A percentile compares a stretch with the other conserved stretches of the same genome.
phyloP scores from a whole-genome alignment of 2,888 invertebrate genomes.

The Rhagonycha lutea region DNA sequence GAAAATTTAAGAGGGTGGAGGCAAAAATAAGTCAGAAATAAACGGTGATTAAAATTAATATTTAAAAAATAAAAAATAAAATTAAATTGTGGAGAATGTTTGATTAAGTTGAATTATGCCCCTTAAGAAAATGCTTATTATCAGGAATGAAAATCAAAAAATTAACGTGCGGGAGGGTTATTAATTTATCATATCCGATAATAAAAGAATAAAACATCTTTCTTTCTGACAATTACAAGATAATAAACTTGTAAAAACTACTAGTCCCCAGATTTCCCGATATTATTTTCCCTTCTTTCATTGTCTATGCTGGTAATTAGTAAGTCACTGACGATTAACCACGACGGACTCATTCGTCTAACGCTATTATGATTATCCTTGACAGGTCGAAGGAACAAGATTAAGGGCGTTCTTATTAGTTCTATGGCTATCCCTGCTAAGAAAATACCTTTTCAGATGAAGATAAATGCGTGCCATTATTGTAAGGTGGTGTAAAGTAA shows the following conservation, averaged over 20 bases:
- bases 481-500: constrained; percentile 1
- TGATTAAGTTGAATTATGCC: not conserved
- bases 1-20: no score
- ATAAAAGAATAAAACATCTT: not conserved
- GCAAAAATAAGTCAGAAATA: no score
- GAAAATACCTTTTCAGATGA: constrained; percentile 21
- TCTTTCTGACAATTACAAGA: not conserved
- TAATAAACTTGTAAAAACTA: constrained; percentile 15
- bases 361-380: constrained; percentile 55
- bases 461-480: not conserved
- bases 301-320: constrained; percentile 49
- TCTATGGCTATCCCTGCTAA: constrained; percentile 36
- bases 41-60: no score
- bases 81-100: no score
- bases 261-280: constrained; percentile 23
- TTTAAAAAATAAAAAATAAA: no score
- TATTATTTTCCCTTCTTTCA: constrained; percentile 25
- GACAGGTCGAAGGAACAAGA: constrained; percentile 50
- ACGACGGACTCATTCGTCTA: constrained; percentile 56
- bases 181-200: not conserved
- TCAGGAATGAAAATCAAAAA: not conserved
- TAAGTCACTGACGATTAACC: constrained; percentile 56
- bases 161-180: not conserved
- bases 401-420: constrained; percentile 40
- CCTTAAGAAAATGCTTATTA: not conserved